phyloP scores from a whole-genome alignment of 1,140 invertebrate genomes.

The Aphelenchoides avenae region DNA sequence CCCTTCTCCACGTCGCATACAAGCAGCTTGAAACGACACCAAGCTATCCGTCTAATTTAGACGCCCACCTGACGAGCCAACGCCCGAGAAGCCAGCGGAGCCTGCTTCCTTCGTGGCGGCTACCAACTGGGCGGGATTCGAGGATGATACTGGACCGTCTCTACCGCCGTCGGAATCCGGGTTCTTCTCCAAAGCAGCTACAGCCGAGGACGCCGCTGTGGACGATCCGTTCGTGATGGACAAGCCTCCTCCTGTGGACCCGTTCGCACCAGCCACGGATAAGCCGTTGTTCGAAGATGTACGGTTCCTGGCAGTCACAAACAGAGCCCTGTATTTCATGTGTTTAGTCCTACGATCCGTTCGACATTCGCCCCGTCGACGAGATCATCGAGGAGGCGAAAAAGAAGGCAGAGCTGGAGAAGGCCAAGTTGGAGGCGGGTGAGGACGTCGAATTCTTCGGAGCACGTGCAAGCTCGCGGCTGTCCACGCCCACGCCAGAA shows the following conservation, averaged over 20 bases:
- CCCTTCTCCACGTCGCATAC: no score
- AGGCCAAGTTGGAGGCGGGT: conserved; percentile 13
- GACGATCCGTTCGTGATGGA: conserved; percentile 32
- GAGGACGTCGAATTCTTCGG: conserved; percentile 17
- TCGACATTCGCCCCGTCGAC: conserved; percentile 51
- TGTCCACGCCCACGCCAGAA: conserved; percentile 56
- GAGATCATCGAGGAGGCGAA: conserved; percentile 56
- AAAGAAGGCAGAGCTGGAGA: conserved; percentile 43
- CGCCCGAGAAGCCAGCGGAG: no score
- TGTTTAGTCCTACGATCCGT: conserved; percentile 50
- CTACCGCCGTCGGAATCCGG: conserved; percentile 48
- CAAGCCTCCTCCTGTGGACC: background rate
- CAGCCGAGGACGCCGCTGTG: background rate
- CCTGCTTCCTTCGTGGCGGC: no score
- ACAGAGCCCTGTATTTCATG: background rate
- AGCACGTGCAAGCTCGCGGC: conserved; percentile 15
- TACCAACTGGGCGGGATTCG: conserved; percentile 46
- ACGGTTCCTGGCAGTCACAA: background rate
- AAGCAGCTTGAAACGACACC: no score
- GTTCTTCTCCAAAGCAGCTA: conserved; percentile 42
- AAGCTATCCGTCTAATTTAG: no score
- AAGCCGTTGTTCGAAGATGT: background rate
- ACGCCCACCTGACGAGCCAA: no score
- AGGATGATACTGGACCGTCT: conserved; percentile 8
- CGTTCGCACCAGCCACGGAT: background rate